phyloP scores from a whole-genome alignment of 1,140 invertebrate genomes.

The Monochamus saltuarius region DNA sequence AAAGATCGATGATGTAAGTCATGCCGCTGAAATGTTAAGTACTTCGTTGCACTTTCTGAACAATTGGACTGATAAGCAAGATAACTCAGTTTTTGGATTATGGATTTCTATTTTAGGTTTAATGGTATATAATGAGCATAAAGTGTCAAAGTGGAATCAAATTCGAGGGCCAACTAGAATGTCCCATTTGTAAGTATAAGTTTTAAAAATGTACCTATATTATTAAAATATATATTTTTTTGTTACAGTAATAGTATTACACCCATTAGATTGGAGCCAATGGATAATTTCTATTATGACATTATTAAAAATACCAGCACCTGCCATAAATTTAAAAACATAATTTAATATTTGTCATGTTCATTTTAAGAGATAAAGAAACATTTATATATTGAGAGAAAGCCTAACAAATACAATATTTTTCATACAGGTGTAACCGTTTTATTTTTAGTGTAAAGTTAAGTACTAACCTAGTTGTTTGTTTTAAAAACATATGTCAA shows the following conservation, averaged over 20 bases:
- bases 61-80: conserved; percentile 65
- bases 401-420: too few species aligned
- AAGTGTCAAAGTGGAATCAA: conserved; percentile 70
- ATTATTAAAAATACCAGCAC: conserved; percentile 33
- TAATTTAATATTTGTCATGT: too few species aligned
- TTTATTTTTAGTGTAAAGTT: too few species aligned
- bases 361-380: too few species aligned
- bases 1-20: conserved; percentile 57
- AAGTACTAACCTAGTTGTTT: too few species aligned
- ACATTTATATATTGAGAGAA: too few species aligned
- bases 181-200: conserved; percentile 30
- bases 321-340: conserved; percentile 27
- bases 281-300: conserved; percentile 39
- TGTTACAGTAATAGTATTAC: conserved; percentile 7
- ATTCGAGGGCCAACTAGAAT: conserved; percentile 60
- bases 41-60: conserved; percentile 63
- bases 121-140: conserved; percentile 69
- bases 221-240: conserved; percentile 11
- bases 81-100: conserved; percentile 56
- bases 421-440: too few species aligned
- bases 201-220: conserved; percentile 1
- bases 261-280: conserved; percentile 11
- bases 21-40: conserved; percentile 62
- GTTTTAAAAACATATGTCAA: too few species aligned
- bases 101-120: conserved; percentile 64